phyloP scores from a whole-genome alignment of 2,888 invertebrate species.

The Autographa pulchrina region DNA sequence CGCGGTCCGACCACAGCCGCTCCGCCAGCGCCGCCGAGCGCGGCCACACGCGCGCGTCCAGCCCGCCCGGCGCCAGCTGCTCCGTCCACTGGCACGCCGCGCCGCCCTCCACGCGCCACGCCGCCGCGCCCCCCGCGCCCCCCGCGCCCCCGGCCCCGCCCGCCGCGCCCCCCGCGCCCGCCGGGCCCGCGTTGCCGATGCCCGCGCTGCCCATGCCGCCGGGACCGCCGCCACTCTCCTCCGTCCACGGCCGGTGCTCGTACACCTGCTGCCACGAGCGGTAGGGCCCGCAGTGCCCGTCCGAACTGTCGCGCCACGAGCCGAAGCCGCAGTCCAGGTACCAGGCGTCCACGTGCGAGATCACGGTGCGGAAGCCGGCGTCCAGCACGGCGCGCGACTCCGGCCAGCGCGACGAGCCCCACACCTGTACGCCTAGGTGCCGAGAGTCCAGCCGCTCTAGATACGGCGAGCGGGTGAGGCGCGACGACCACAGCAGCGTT shows the following conservation, averaged over 20 bases:
- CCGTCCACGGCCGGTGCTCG: conserved; percentile 94
- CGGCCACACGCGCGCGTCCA: conserved; percentile 95
- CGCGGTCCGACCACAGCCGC: conserved; percentile 92
- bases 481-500: conserved; percentile 93
- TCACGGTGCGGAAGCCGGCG: conserved; percentile 93
- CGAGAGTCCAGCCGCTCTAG: conserved; percentile 88
- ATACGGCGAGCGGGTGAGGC: conserved; percentile 93
- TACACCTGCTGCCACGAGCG: conserved; percentile 96
- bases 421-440: conserved; percentile 92
- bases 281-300: conserved; percentile 96
- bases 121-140: conserved; percentile 79
- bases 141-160: conserved; percentile 92
- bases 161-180: conserved; percentile 53
- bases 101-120: conserved; percentile 91
- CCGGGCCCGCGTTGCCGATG: conserved; percentile 82
- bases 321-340: conserved; percentile 97
- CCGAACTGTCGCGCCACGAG: conserved; percentile 95
- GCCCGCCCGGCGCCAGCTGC: conserved; percentile 92
- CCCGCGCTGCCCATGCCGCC: conserved; percentile 81
- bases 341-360: conserved; percentile 97
- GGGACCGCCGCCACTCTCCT: conserved; percentile 62
- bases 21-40: conserved; percentile 95
- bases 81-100: conserved; percentile 96
- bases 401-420: conserved; percentile 95
- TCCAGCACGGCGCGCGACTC: conserved; percentile 94